A percentile compares a stretch with the other conserved stretches of the same genome.
Conservation (phyloP, 2,113 vertebrate genomes). For the human region DNA sequence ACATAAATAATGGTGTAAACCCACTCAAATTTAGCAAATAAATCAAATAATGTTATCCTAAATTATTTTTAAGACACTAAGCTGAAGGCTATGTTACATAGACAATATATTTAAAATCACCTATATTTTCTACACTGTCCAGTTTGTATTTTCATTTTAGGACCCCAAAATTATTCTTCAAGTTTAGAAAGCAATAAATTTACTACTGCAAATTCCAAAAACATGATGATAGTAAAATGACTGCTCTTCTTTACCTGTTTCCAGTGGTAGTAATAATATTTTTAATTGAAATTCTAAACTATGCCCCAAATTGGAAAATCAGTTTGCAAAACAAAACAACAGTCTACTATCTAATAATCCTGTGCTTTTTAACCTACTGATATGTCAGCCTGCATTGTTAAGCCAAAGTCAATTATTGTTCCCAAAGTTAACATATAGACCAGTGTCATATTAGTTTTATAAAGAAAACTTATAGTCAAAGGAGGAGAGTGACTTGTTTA, state of each 20-base stretch:
- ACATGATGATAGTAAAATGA: neutral
- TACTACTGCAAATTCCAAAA: neutral
- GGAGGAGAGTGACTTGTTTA: neutral
- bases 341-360: neutral
- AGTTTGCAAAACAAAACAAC: neutral
- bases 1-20: neutral
- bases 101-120: neutral
- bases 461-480: neutral
- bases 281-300: neutral
- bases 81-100: neutral
- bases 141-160: slow-evolving; percentile 3
- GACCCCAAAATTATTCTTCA: neutral
- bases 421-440: neutral
- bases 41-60: neutral
- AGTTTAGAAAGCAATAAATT: neutral
- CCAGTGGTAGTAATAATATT: neutral
- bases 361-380: neutral
- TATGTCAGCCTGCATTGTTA: neutral
- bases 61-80: neutral
- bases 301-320: neutral
- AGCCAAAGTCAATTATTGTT: neutral
- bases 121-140: neutral
- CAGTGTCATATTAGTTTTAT: neutral
- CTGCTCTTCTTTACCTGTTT: neutral
- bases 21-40: neutral